Evolutionary conservation across 2,113 vertebrate species (phyloP).

Genomic region (Carassius carassius): DNA sequence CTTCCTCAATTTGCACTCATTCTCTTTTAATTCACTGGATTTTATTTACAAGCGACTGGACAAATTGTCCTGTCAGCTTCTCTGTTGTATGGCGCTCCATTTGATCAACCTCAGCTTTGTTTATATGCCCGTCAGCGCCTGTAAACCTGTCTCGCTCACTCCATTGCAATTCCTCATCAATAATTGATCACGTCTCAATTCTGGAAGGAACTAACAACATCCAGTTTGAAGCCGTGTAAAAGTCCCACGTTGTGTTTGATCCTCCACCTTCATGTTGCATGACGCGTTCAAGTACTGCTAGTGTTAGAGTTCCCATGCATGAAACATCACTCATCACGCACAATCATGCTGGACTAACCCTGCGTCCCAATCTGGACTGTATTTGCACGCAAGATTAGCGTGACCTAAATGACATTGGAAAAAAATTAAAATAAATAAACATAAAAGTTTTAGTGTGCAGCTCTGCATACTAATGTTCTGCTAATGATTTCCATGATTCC

Average conservation of each 20-base stretch:
- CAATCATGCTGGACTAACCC: slow-evolving; percentile 23
- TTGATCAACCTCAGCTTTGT: slow-evolving; percentile 43
- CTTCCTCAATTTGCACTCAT: background rate
- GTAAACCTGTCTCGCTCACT: background rate
- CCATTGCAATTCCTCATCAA: slow-evolving; percentile 31
- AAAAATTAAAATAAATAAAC: background rate
- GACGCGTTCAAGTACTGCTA: background rate
- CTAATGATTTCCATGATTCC: background rate
- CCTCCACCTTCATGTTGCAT: background rate
- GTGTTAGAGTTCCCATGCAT: background rate
- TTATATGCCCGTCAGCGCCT: background rate
- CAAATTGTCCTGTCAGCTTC: slow-evolving; percentile 24
- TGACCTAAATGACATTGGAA: background rate
- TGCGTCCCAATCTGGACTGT: background rate
- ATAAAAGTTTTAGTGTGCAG: background rate
- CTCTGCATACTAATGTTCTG: background rate
- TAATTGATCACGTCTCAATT: slow-evolving; percentile 37
- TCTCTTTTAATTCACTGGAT: slow-evolving; percentile 8
- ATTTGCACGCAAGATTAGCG: too few relatives aligned
- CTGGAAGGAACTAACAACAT: slow-evolving; percentile 27
- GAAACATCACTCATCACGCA: slow-evolving; percentile 9
- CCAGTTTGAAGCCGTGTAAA: slow-evolving; percentile 15
- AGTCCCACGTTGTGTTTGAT: slow-evolving; percentile 12
- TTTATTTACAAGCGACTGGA: background rate
- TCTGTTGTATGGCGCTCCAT: slow-evolving; percentile 26